Conservation (phyloP, 2,113 vertebrate species). For the Equus quagga region DNA sequence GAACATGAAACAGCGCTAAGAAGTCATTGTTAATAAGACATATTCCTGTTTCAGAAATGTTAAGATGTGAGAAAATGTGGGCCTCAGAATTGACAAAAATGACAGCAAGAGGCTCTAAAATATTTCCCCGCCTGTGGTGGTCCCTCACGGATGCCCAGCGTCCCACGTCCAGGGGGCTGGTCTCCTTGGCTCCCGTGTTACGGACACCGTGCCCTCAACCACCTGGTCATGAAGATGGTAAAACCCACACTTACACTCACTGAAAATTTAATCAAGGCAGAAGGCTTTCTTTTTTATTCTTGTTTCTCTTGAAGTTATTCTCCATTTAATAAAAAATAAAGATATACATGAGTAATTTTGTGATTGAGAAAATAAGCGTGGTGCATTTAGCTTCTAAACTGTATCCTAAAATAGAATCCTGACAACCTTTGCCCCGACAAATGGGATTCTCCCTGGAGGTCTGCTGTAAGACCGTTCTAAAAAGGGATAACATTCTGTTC, state of each 20-base stretch:
- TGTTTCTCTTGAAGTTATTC: background rate
- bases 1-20: background rate
- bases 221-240: background rate
- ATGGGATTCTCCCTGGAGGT: background rate
- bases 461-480: background rate
- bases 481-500: background rate
- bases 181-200: background rate
- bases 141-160: rapidly evolving
- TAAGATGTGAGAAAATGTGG: background rate
- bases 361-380: background rate
- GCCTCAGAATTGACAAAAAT: background rate
- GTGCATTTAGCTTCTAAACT: background rate
- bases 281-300: background rate
- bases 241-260: background rate
- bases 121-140: background rate
- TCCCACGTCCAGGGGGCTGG: background rate
- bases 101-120: background rate
- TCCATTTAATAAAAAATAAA: background rate
- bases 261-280: background rate
- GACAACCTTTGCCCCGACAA: conserved; percentile 40
- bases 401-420: conserved; percentile 35
- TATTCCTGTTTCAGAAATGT: background rate
- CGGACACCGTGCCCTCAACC: background rate
- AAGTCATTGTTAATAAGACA: background rate
- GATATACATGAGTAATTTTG: background rate